These are phyloP conservation scores for Sebastolobus alascanus DNA, from an alignment of 2,797 vertebrate genomes.

Conservation along the genomic window DNA sequence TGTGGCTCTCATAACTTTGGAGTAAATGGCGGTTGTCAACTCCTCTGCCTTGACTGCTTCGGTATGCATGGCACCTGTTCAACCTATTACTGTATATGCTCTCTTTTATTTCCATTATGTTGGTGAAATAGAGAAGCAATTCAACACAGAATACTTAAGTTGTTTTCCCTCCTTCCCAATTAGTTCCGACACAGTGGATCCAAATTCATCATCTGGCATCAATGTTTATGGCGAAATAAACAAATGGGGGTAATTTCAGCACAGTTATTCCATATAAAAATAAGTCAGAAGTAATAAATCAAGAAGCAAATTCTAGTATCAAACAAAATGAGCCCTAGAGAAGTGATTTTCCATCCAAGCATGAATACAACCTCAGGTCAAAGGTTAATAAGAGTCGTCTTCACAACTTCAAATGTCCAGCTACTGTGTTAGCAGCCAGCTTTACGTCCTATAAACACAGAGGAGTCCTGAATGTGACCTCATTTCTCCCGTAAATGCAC, in stretches of 20 bases:
- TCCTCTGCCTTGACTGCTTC: slow-evolving; percentile 34
- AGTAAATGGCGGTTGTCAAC: slow-evolving; percentile 58
- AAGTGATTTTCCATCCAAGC: neutral
- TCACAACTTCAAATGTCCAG: slow-evolving; percentile 3
- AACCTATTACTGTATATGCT: slow-evolving; percentile 43
- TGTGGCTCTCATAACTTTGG: slow-evolving; percentile 42
- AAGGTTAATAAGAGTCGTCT: slow-evolving; percentile 25
- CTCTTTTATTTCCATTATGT: slow-evolving; percentile 51
- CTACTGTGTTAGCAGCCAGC: neutral
- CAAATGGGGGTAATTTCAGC: slow-evolving; percentile 21
- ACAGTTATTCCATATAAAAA: slow-evolving; percentile 9
- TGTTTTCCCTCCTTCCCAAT: slow-evolving; percentile 47
- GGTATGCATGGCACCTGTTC: slow-evolving; percentile 60
- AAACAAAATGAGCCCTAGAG: neutral
- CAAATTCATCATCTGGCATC: slow-evolving; percentile 42
- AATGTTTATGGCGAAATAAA: slow-evolving; percentile 12
- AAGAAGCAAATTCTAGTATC: neutral
- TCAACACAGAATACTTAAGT: slow-evolving; percentile 12
- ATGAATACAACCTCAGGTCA: slow-evolving; percentile 19
- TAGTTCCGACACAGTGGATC: slow-evolving; percentile 37
- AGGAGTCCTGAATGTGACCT: neutral
- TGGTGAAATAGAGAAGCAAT: slow-evolving; percentile 39
- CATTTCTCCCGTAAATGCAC: slow-evolving; percentile 4
- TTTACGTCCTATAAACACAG: neutral
- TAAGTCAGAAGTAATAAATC: slow-evolving; percentile 29